Evolutionary conservation across 2,113 vertebrate genomes (phyloP), one percentile per base, ranked within the genome.

Genomic region (Percopsis transmontana): DNA sequence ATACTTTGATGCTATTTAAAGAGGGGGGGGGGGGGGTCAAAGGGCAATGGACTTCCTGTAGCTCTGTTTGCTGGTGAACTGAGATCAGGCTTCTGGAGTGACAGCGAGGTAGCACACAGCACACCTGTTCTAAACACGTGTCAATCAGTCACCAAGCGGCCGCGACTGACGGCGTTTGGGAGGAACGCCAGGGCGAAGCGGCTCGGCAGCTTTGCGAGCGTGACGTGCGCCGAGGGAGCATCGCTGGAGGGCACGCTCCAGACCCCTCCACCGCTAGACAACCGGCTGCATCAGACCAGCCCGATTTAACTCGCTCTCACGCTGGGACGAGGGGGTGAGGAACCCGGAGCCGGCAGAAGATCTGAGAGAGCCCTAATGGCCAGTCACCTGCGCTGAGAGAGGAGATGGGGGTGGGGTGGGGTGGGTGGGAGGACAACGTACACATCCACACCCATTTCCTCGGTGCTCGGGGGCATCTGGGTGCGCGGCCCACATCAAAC

Each of bases 401-500:
- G n/a, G 77, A 78, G 65, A 40, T 51, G 55, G 57, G 12, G 73
- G 74, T 77, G n/a, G 39, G n/a, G n/a, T n/a, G n/a, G n/a, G n/a
- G n/a, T n/a, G n/a, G n/a, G n/a, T n/a, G 38, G 15, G 13, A 9
- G 21, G 20, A 42, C 19, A 44, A 7, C 15, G 44, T 21, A 85
- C 77, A 85, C 84, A 80, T 60, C 70, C 84, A 87, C 85, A 68
- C 87, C 83, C 61, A 77, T 85, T 90, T 88, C 89, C 88, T 87
- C 58, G 62, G 76, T 84, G 79, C 91, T 87, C 80, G 61, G 85
- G 88, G 90, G 87, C 88, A 86, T 86, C 86, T 87, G 86, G 84
- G 87, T 87, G 84, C 78, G 45, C 87, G 79, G 83, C 77, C 84
- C 86, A 90, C 88, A 86, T 89, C 89, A 89, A 91, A 90, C 87